Evolutionary conservation across 2,797 vertebrate genomes (phyloP).

Genomic region (Poecilia wingei): DNA sequence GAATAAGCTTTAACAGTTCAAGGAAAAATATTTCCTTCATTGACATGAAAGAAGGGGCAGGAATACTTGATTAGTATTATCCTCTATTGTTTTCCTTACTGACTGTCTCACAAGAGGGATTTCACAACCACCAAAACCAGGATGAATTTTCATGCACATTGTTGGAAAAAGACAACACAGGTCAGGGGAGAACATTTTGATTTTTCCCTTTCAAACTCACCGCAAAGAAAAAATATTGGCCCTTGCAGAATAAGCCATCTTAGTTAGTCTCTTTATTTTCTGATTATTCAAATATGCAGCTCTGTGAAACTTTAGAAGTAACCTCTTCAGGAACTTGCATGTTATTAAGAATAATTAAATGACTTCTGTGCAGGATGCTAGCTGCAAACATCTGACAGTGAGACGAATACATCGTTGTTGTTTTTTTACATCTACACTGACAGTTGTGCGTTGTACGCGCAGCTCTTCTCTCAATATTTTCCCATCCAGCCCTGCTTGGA

Average conservation of each 20-base stretch:
- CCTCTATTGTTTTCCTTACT: neutral
- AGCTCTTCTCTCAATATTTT: constrained; percentile 42
- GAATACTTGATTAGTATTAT: neutral
- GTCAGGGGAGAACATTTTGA: neutral
- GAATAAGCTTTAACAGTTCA: constrained; percentile 13
- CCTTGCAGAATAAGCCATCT: neutral
- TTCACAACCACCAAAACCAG: neutral
- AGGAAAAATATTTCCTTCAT: constrained; percentile 6
- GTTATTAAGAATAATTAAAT: neutral
- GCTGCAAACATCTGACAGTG: constrained; percentile 6
- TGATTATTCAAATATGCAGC: neutral
- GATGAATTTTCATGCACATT: neutral
- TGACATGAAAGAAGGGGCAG: neutral
- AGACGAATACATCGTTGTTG: constrained; percentile 24
- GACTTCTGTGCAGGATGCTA: constrained; percentile 6
- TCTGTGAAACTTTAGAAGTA: neutral
- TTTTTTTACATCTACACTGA: constrained; percentile 32
- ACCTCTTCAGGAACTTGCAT: neutral
- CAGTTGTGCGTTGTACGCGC: constrained; percentile 31
- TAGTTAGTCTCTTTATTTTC: neutral
- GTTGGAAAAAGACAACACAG: neutral
- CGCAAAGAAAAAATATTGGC: neutral
- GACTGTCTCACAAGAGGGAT: neutral
- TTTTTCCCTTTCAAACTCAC: neutral
- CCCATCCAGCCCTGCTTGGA: constrained; percentile 58